These are phyloP conservation scores for Pseudolaguvia tuberculata DNA, from an alignment of 2,113 vertebrate species.

Conservation along the genomic window DNA sequence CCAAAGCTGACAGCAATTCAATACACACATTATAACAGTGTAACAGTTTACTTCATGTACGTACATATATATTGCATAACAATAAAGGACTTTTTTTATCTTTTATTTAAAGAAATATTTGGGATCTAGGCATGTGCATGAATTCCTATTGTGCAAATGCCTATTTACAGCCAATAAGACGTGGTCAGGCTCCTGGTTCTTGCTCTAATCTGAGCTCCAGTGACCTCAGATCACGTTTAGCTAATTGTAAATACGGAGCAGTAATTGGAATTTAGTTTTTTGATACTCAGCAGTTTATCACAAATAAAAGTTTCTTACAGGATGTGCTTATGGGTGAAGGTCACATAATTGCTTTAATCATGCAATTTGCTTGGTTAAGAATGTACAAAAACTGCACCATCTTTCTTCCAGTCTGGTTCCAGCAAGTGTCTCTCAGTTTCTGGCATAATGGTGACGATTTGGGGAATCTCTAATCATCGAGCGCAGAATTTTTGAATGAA, in stretches of 20 bases:
- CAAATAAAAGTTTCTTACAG: conserved; percentile 34
- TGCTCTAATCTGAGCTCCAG: conserved; percentile 2
- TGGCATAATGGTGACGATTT: conserved; percentile 8
- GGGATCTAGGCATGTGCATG: not conserved
- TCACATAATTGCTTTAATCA: conserved; percentile 9
- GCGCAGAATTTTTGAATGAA: conserved; percentile 51
- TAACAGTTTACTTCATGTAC: conserved; percentile 35
- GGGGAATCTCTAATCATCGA: conserved; percentile 50
- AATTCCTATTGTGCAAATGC: not conserved
- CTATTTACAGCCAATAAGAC: conserved; percentile 17
- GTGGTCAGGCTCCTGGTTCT: conserved; percentile 3
- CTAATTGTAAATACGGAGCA: conserved; percentile 7
- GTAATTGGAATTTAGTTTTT: conserved; percentile 11
- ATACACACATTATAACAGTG: conserved; percentile 36
- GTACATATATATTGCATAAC: conserved; percentile 38
- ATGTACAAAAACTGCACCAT: conserved; percentile 20
- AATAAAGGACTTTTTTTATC: conserved; percentile 23
- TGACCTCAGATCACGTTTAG: not conserved
- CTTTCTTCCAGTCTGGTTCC: conserved; percentile 24
- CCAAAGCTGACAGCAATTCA: conserved; percentile 34
- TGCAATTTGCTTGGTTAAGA: not conserved
- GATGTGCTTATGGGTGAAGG: conserved; percentile 32
- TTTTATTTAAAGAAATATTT: conserved; percentile 36
- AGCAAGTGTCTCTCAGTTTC: conserved; percentile 8
- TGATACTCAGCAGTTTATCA: conserved; percentile 41